Percentiles rank a stretch among this genome's conserved stretches.
Evolutionary conservation across 2,797 vertebrate species (phyloP).

Genomic region (Strix occidentalis): DNA sequence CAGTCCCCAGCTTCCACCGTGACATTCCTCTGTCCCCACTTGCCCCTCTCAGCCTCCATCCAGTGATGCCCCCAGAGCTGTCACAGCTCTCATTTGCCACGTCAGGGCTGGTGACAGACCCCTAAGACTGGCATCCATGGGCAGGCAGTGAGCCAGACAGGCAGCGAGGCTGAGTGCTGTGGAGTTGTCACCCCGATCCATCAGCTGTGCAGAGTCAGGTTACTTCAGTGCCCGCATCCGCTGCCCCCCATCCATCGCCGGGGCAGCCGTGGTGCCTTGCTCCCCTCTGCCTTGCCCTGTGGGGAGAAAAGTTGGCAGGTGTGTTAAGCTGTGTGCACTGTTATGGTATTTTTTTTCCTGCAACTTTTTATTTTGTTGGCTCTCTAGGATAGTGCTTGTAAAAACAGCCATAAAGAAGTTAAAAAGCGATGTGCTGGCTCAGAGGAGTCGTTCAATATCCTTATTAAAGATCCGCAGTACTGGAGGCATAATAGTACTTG

Average conservation of each 20-base stretch:
- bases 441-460: constrained; percentile 31
- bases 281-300: background rate
- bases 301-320: accelerated
- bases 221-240: accelerated
- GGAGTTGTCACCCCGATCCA: accelerated
- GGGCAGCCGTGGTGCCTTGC: accelerated
- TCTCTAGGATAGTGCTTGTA: background rate
- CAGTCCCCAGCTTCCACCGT: background rate
- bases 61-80: background rate
- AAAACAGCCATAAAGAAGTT: constrained; percentile 43
- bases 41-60: background rate
- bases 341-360: background rate
- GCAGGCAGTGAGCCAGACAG: background rate
- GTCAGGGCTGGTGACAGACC: background rate
- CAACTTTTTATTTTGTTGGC: background rate
- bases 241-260: accelerated
- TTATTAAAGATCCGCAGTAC: constrained; percentile 20
- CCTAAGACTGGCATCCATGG: background rate
- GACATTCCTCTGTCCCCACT: background rate
- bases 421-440: constrained; percentile 32
- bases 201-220: background rate
- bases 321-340: background rate
- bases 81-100: background rate
- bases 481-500: constrained; percentile 26
- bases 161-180: background rate